Evolutionary conservation across 2,113 vertebrate genomes (phyloP).

Genomic region (Rhagologus leucostigma): DNA sequence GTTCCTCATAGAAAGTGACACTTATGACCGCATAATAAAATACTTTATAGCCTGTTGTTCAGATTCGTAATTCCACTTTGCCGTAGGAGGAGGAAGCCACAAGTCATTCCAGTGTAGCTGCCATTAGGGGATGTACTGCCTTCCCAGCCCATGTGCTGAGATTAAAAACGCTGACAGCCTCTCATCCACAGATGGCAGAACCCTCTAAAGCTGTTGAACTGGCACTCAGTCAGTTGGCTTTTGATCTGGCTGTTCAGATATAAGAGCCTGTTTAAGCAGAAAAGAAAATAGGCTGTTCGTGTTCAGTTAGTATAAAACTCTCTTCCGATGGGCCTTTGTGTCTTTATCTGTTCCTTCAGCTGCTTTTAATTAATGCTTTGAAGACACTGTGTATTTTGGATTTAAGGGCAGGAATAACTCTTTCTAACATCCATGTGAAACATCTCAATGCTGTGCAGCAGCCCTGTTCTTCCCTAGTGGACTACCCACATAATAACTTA

Average conservation of each 20-base stretch:
- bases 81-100: neutral
- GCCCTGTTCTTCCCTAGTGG: neutral
- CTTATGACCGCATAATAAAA: constrained; percentile 29
- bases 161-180: constrained; percentile 43
- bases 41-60: constrained; percentile 31
- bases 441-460: neutral
- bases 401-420: neutral
- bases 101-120: constrained; percentile 16
- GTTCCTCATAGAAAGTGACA: constrained; percentile 12
- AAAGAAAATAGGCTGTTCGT: constrained; percentile 22
- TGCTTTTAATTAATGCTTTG: constrained; percentile 48
- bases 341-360: constrained; percentile 46
- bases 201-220: constrained; percentile 39
- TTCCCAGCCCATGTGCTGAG: neutral
- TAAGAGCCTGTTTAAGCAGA: constrained; percentile 13
- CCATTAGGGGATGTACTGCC: neutral
- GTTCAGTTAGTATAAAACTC: constrained; percentile 5
- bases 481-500: neutral
- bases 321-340: neutral
- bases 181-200: constrained; percentile 16
- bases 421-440: neutral
- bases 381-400: neutral
- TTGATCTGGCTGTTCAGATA: constrained; percentile 40
- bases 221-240: constrained; percentile 45
- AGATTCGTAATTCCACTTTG: constrained; percentile 30